These are phyloP conservation scores for Macaria liturata DNA, from an alignment of 2,888 invertebrate genomes.

Conservation along the genomic window DNA sequence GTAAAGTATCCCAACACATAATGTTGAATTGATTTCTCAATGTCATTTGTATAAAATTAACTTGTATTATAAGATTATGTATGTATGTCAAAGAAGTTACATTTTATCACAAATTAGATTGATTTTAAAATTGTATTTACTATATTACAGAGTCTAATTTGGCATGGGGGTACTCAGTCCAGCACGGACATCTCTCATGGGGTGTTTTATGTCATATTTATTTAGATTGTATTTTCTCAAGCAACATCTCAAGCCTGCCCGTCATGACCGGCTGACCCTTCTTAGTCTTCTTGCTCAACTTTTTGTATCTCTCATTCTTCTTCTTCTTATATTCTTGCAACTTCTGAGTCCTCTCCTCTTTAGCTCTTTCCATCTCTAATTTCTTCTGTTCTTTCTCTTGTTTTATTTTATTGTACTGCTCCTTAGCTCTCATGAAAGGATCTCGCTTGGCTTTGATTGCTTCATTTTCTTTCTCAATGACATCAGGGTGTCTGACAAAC, in stretches of 20 bases:
- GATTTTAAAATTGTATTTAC: no score
- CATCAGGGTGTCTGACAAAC: constrained; percentile 73
- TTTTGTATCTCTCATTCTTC: constrained; percentile 87
- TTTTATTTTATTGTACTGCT: constrained; percentile 79
- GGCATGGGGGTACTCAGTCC: no score
- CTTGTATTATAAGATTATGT: no score
- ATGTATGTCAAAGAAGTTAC: no score
- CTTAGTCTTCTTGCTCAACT: constrained; percentile 89
- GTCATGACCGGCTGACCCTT: constrained; percentile 95
- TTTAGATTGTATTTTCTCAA: constrained; percentile 87
- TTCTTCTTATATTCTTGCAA: constrained; percentile 87
- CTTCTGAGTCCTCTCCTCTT: constrained; percentile 85
- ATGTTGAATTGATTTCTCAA: no score
- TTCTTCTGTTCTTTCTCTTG: constrained; percentile 79
- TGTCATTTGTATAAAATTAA: no score
- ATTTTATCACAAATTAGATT: no score
- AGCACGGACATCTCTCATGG: no score
- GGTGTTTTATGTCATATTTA: not conserved
- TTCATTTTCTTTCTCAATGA: constrained; percentile 52
- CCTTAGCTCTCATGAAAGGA: constrained; percentile 79
- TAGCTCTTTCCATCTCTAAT: constrained; percentile 72
- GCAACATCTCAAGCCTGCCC: constrained; percentile 88
- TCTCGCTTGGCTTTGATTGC: constrained; percentile 53
- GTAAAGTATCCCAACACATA: no score
- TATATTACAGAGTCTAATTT: no score